Percentiles rank a stretch among this genome's conserved stretches.
Conservation (phyloP, 2,797 vertebrate genomes). For the Todus mexicanus region DNA sequence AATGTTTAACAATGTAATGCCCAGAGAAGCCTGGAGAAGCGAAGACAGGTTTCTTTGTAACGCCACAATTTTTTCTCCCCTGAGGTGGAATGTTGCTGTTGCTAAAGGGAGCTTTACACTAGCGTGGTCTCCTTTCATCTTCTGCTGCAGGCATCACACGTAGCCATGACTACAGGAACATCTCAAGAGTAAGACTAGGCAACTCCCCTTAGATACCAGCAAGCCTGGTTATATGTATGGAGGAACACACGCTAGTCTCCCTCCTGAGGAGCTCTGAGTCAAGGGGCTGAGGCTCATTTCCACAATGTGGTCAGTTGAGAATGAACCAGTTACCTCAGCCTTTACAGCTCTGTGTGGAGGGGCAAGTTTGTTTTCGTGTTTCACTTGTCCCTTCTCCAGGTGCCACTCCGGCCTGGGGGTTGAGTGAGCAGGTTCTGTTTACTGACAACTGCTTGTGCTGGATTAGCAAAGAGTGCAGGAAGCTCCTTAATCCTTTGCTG, state of each 20-base stretch:
- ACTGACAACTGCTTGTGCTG: neutral
- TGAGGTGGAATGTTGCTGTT: neutral
- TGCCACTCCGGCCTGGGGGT: rapidly evolving
- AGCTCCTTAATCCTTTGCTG: neutral
- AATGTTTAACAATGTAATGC: neutral
- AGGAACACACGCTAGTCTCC: neutral
- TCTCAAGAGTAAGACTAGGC: neutral
- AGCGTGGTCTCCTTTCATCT: neutral
- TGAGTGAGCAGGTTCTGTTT: neutral
- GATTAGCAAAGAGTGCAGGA: neutral
- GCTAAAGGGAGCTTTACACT: neutral
- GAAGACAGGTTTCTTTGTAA: neutral
- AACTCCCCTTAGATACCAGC: neutral
- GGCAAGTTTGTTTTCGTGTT: neutral
- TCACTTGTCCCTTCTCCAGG: neutral
- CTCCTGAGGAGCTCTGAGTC: neutral
- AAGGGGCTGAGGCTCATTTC: neutral
- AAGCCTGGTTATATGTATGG: rapidly evolving
- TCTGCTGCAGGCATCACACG: neutral
- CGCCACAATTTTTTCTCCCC: neutral
- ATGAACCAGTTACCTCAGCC: neutral
- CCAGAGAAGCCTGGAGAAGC: neutral
- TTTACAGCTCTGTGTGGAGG: neutral
- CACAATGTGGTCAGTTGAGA: neutral
- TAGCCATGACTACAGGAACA: neutral